Conservation (phyloP, 2,888 invertebrate species). For the Eulithis prunata region DNA sequence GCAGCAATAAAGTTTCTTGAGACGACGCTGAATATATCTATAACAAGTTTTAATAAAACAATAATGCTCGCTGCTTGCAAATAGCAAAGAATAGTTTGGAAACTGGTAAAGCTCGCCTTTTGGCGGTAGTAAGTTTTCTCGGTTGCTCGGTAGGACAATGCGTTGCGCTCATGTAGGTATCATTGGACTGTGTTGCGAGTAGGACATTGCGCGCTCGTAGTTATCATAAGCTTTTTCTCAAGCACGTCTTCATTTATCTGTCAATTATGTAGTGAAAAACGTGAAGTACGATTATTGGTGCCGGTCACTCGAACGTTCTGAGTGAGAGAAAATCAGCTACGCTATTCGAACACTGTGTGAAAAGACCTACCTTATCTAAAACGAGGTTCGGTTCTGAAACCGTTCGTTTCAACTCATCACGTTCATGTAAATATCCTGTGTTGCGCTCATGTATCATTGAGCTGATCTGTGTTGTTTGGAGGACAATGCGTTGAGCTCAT, state of each 20-base stretch:
- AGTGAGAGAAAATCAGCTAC: background rate
- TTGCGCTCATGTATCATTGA: background rate
- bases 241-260: constrained; percentile 1
- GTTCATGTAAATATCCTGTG: background rate
- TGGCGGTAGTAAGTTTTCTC: background rate
- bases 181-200: constrained; percentile 17
- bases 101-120: no score
- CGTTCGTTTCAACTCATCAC: background rate
- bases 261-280: constrained; percentile 3
- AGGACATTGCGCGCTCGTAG: constrained; percentile 4
- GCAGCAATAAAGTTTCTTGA: no score
- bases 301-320: background rate
- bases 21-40: no score
- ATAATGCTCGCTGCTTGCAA: no score
- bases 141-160: constrained; percentile 7
- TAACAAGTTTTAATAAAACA: no score
- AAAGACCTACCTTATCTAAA: background rate
- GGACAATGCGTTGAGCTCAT: constrained; percentile 6
- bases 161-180: constrained; percentile 16
- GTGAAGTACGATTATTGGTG: background rate
- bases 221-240: constrained; percentile 2
- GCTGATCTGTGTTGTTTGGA: background rate
- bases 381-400: background rate
- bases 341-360: background rate
- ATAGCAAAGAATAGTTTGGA: no score